Base-by-base conservation (phyloP, 2,113 vertebrate species). In the Eulacestoma nigropectus region DNA sequence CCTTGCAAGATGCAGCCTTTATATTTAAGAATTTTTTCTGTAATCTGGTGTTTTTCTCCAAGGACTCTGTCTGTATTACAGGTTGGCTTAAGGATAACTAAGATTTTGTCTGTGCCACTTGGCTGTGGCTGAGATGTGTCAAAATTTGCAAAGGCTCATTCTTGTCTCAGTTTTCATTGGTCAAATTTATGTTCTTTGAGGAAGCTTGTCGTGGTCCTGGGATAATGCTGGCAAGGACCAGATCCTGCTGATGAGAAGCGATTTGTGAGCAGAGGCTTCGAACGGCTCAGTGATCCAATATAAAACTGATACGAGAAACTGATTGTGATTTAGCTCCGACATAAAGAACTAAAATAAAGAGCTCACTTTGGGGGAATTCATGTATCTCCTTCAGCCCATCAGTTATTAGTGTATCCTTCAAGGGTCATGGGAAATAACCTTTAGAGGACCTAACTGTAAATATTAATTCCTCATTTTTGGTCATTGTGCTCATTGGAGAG, bases 281-380 rank as follows among this genome's bases (percentile, higher is more conserved):
- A 84, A 78, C 0, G 1, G 70, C 37, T 89, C 75, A 64, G 29
- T 72, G 80, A 67, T 60, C 64, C 69, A 33, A 8, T 56, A 44
- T 53, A 75, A 84, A 94, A 92, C 32, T 80, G 69, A 22, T 72
- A n/a, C 1, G 16, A 81, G 60, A 74, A 90, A 73, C 9, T 1
- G 57, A 79, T 70, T 90, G 62, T 87, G 77, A 81, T 92, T 95
- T 87, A 95, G 32, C 17, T 91, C 56, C 75, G 89, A 79, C 68
- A 81, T 46, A 72, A 85, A 49, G 35, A 85, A 76, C 83, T 68
- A 44, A 82, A 91, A 91, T 72, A 55, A 82, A 91, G 88, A 73
- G 44, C 53, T 85, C 33, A 12, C 70, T 87, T 89, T 37, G 49
- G 44, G 41, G 49, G 26, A 83, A 76, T 68, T 83, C 7, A 29